Evolutionary conservation across 1,140 invertebrate species (phyloP), one percentile per base, ranked within the genome.

Genomic region (Brachionus rubens): DNA sequence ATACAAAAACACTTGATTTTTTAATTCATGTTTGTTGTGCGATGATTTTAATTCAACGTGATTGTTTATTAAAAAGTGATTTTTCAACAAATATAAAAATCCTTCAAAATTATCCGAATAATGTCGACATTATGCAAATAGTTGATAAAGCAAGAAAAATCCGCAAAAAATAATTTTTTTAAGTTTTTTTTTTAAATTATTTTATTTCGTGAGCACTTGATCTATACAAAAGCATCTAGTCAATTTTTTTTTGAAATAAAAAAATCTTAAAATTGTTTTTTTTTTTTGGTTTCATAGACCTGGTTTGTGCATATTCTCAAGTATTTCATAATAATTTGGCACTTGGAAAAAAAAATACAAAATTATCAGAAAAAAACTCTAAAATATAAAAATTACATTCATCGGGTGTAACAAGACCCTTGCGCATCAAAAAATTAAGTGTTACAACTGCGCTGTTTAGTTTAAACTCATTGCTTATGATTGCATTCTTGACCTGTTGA

Each of bases 401-500:
- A 82, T 95, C 92, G 28, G 92, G 88, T 76, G 90, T 92, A 46
- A 96, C 90, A 72, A 91, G 88, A 59, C 92, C 92, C 84, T 93
- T 92, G 81, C 93, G 88, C 79, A 96, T 91, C 77, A 96, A 87
- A 84, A 96, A 96, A 84, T 96, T 93, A 77, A 96, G 85, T 6
- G 91, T 89, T 19, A 95, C 91, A 47, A 93, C 91, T 75, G 90
- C 91, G 82, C 91, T 93, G 10, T 93, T 96, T 1, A 92, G 93
- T 85, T 96, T 96, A 81, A 95, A 96, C 79, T 93, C 89, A 3
- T 90, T 87, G 28, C 90, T 88, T 40, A 92, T 88, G 76, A 93
- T 89, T 80, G 90, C 88, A 79, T 92, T 89, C 79, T 94, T 82
- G 16, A 86, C 79, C 80, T 88, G 77, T 75, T 68, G 77, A 79